Base-by-base conservation (phyloP, 2,797 vertebrate genomes). In the Sarcophilus harrisii region DNA sequence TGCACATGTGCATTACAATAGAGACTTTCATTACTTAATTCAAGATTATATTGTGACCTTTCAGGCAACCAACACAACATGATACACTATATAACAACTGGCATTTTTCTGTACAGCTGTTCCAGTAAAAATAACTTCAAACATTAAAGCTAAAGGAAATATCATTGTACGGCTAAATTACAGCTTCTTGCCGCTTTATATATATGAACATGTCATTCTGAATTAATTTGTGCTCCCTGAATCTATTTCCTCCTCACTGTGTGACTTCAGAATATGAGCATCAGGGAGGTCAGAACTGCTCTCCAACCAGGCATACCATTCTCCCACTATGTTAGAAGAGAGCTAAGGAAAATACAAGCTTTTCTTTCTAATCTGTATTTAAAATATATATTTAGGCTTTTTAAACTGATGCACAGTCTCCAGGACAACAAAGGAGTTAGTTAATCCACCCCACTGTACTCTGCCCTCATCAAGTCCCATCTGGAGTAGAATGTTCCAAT, bases 91-190 rank as follows among this genome's bases (percentile, higher is more conserved):
- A 45, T 81, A 81, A 81, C 38, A 45, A 81, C 73, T 81, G 30
- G 38, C 91, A 60, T 90, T 91, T 81, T 96, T 89, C 93, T 93
- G 57, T 92, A 92, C 58, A 60, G 21, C 10, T 91, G 16, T 38
- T 93, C 60, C 16, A 38, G 29, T 92, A n/a, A 32, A 90, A 57
- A 92, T 81, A 81, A 45, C 73, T 81, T 81, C 38, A 81, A 81
- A 81, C 18, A 45, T 81, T 45, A 81, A 81, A 81, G 38, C 73
- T 81, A 81, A 45, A 45, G 73, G 73, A 81, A 94, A 93, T 32
- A 92, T 54, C 52, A 58, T 30, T 57, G 57, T 49, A 94, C 38
- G 73, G 55, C 54, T 21, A 45, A 11, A 49, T 16, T 14, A 1
- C 5, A 11, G 90, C 55, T 91, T 89, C 87, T 87, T 58, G 52